phyloP scores from a whole-genome alignment of 2,888 invertebrate species.

The Hydraecia micacea region DNA sequence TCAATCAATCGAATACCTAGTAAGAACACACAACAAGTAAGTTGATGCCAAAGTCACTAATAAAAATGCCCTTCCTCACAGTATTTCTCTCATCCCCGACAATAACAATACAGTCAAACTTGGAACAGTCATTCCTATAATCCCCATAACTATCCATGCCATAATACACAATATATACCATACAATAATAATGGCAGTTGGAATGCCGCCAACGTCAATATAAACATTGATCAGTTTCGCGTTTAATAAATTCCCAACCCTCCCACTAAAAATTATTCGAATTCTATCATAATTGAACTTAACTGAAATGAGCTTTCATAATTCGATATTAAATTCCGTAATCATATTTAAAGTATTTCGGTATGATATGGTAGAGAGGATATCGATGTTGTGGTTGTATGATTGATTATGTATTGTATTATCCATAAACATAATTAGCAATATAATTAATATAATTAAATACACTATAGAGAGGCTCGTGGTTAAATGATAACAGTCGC shows the following conservation, averaged over 20 bases:
- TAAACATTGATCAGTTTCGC: constrained; percentile 50
- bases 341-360: constrained; percentile 47
- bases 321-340: constrained; percentile 53
- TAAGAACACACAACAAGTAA: neutral
- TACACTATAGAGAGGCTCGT: neutral
- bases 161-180: constrained; percentile 24
- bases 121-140: constrained; percentile 23
- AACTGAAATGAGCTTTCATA: constrained; percentile 59
- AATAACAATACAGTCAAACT: constrained; percentile 29
- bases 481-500: neutral
- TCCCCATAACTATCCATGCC: constrained; percentile 17
- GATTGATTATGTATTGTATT: neutral
- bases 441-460: neutral
- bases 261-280: constrained; percentile 51
- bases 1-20: neutral
- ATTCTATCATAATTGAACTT: constrained; percentile 54
- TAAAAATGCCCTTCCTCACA: neutral
- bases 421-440: neutral
- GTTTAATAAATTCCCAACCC: constrained; percentile 35
- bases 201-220: constrained; percentile 58
- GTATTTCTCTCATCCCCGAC: neutral
- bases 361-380: neutral
- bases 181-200: constrained; percentile 46
- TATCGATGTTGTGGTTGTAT: constrained; percentile 11
- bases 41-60: neutral